phyloP scores from a whole-genome alignment of 2,797 vertebrate genomes.

The Pempheris klunzingeri region DNA sequence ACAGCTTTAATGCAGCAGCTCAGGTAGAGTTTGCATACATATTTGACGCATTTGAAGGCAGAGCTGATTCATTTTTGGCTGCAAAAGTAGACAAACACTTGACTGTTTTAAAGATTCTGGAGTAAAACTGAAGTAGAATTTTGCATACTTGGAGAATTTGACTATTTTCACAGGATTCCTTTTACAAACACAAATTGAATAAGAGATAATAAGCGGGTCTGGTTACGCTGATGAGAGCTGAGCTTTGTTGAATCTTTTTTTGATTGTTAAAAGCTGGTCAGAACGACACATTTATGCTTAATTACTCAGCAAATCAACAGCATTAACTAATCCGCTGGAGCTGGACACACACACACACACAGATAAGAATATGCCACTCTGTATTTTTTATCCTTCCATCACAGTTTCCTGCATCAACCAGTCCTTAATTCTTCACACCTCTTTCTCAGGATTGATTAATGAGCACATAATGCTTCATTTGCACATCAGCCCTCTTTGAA shows the following conservation, averaged over 20 bases:
- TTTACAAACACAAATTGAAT: conserved; percentile 8
- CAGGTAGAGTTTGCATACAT: not conserved
- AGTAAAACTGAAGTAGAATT: not conserved
- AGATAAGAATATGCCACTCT: conserved; percentile 28
- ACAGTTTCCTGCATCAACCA: conserved; percentile 31
- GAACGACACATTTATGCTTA: conserved; percentile 39
- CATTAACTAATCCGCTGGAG: conserved; percentile 34
- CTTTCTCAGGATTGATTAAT: conserved; percentile 59
- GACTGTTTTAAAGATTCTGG: conserved; percentile 20
- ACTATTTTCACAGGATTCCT: not conserved
- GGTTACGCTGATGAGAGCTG: conserved; percentile 15
- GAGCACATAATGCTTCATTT: conserved; percentile 58
- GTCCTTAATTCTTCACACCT: conserved; percentile 53
- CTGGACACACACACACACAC: not conserved
- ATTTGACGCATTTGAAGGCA: conserved; percentile 9
- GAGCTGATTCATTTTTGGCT: conserved; percentile 7
- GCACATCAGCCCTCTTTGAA: conserved; percentile 61
- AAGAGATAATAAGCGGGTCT: not conserved
- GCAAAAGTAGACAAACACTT: conserved; percentile 6
- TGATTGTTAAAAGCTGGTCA: conserved; percentile 32
- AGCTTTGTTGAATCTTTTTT: conserved; percentile 22
- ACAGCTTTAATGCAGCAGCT: conserved; percentile 7
- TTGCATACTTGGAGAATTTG: not conserved
- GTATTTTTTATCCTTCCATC: conserved; percentile 37
- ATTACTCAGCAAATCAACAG: conserved; percentile 56